Base-by-base conservation (phyloP, 2,113 vertebrate species). In the Zeus faber region DNA sequence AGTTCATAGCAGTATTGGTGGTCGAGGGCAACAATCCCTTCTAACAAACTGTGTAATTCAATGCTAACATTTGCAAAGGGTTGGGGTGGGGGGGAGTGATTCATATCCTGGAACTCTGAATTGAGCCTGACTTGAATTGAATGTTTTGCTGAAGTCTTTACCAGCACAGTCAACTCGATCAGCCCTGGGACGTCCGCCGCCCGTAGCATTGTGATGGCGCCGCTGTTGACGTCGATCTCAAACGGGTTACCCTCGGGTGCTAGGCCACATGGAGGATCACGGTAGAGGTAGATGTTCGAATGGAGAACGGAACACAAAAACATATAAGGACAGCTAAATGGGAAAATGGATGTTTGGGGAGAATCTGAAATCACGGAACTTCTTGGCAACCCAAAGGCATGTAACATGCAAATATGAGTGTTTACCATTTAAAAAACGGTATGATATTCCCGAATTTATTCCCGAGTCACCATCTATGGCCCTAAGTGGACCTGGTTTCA, bases 391-490 rank as follows among this genome's bases (percentile, higher is more conserved):
- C 6, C 6, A 31, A 31, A 31, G 6, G 11, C 29, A 8, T 6
- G 29, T 10, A 8, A 31, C 6, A 31, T 31, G n/a, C n/a, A 31
- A 31, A 8, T 31, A 31, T 8, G 29, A 8, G 1, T 31, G 29
- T 31, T 8, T 8, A 31, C 11, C 11, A 31, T 31, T 31, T 31
- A 10, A 10, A 31, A 8, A 31, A 31, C 11, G 6, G 29, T 31
- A 31, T 31, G 6, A 31, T 31, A 31, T 8, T 31, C 11, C 6
- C 29, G 11, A 31, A 0, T 88, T 87, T 43, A 89, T 72, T 17
- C 58, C 75, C 18, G 18, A 45, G 69, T 96, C 94, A 10, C 93
- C 93, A 60, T 96, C 94, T 0, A 88, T 57, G n/a, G 93, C 93
- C 3, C 75, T 26, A 23, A 96, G 13, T 1, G 88, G 89, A 4